phyloP scores from a whole-genome alignment of 2,888 invertebrate genomes.

The Stegana nigrithorax region DNA sequence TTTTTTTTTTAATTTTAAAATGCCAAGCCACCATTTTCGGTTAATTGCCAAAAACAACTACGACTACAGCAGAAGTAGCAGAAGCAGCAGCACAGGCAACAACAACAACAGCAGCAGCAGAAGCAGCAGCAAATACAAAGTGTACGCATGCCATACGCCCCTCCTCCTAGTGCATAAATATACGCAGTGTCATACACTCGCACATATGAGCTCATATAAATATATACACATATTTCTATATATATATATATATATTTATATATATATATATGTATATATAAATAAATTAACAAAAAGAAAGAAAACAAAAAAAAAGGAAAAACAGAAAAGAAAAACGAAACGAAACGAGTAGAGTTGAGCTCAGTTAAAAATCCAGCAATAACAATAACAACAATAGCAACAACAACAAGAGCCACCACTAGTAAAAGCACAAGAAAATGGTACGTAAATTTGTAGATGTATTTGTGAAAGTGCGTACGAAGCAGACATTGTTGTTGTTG shows the following conservation, averaged over 20 bases:
- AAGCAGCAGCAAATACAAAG: no score
- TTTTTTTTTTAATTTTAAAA: no score
- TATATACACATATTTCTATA: conserved; percentile 19
- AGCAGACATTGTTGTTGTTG: conserved; percentile 25
- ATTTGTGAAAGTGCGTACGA: conserved; percentile 36
- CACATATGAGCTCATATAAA: no score
- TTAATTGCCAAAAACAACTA: conserved; percentile 57
- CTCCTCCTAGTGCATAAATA: no score
- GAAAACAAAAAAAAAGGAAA: no score
- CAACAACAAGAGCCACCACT: neutral
- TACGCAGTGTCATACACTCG: no score
- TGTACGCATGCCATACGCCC: no score
- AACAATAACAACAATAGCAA: neutral
- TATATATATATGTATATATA: conserved; percentile 38
- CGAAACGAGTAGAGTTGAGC: no score
- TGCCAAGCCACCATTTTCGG: conserved; percentile 50
- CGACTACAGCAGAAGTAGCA: no score
- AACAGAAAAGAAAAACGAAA: no score
- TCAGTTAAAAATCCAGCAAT: neutral
- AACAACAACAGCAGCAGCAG: conserved; percentile 16
- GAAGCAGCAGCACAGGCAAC: no score
- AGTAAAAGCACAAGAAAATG: conserved; percentile 1
- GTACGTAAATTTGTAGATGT: conserved; percentile 30
- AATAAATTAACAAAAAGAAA: conserved; percentile 8
- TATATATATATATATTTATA: neutral